Evolutionary conservation across 2,888 invertebrate genomes (phyloP), one percentile per base, ranked within the genome.

Genomic region (Exocentrus adspersus): DNA sequence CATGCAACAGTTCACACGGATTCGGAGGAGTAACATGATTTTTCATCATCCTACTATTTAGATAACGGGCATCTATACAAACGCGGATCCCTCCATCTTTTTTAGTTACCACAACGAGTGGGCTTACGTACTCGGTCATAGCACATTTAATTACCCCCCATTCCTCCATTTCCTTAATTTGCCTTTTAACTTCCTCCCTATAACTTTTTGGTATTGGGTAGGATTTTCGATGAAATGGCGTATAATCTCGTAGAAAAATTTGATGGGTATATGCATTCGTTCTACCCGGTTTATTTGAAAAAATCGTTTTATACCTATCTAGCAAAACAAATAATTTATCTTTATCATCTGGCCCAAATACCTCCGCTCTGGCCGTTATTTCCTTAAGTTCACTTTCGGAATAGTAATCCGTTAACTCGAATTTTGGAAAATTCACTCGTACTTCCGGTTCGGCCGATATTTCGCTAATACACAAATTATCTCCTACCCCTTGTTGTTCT

Each of bases 1-100:
- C 43, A 24, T 21, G 41, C 9, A 60, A 16, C 12, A 66, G 16
- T n/a, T 65, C 57, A 10, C 9, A 16, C 1, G 62, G 62, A 28
- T 58, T 65, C 12, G 61, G 65, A n/a, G 70, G 70, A 2, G 30
- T 52, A n/a, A 65, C 62, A 20, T 54, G 42, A 37, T 66, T 66
- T 9, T 59, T 57, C 12, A 51, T 12, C 32, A 67, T 57, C 7
- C 50, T 57, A 6, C 50, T 37, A 41, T 70, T 70, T 10, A 68
- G 42, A 28, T 41, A n/a, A 1, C 65, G 41, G 10, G 67, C 67
- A 51, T 69, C 67, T 41, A 69, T 17, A 57, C 71, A 71, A 3
- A 69, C 41, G 1, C 69, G 45, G 1, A 69, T 50, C 0, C 54
- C 14, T 3, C 56, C 61, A 42, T 65, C 65, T 43, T 68, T 67